Evolutionary conservation across 2,888 invertebrate species (phyloP).

Genomic region (Seira sanloemensis): DNA sequence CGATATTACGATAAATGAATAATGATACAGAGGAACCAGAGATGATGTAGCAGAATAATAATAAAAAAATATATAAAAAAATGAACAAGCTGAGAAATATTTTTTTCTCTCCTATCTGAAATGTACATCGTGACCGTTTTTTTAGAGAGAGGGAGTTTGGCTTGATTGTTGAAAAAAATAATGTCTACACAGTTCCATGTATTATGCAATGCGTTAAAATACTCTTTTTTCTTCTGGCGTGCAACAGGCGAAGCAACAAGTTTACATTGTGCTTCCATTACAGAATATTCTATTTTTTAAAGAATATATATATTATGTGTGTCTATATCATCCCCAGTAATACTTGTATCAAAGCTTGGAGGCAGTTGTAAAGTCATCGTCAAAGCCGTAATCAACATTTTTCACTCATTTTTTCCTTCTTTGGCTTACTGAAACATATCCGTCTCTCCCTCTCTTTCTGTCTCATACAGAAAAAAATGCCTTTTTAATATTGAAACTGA

Average conservation of each 20-base stretch:
- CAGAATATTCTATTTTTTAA: too few relatives aligned
- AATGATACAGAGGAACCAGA: constrained; percentile 43
- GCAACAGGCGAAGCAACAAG: constrained; percentile 13
- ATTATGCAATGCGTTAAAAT: not conserved
- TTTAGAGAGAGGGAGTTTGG: not conserved
- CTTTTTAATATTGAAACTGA: not conserved
- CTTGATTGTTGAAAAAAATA: not conserved
- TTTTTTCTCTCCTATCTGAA: not conserved
- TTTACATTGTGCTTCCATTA: not conserved
- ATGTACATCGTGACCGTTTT: constrained; percentile 14
- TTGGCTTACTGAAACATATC: constrained; percentile 63
- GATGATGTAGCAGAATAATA: constrained; percentile 44
- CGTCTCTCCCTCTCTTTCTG: not conserved
- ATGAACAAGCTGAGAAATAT: constrained; percentile 5
- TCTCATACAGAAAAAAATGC: constrained; percentile 3
- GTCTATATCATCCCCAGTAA: not conserved
- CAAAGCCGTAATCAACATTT: constrained; percentile 52
- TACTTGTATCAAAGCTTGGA: not conserved
- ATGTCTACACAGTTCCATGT: not conserved
- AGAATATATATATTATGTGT: not conserved
- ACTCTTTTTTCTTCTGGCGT: not conserved
- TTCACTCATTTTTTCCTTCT: constrained; percentile 56
- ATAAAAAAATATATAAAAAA: not conserved
- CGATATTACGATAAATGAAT: constrained; percentile 16
- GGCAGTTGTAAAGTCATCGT: not conserved